These are phyloP conservation scores for Artemia sp. DNA, from an alignment of 2,888 invertebrate species.

Conservation along the genomic window DNA sequence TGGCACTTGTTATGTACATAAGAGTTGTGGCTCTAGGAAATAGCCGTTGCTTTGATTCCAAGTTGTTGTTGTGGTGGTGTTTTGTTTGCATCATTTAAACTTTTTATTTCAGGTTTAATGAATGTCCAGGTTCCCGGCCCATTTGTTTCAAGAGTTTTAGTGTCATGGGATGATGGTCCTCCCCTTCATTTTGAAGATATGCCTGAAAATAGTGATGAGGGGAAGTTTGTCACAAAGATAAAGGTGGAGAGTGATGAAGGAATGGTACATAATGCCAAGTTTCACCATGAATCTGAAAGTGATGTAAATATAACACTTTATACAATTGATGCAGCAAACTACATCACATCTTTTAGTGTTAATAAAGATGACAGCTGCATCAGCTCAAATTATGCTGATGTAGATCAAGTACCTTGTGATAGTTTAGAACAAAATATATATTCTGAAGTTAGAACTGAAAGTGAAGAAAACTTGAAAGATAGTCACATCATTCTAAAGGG, in stretches of 20 bases:
- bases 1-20: no score
- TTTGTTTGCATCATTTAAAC: no score
- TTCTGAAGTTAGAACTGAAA: background rate
- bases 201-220: background rate
- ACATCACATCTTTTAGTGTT: constrained; percentile 2
- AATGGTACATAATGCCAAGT: background rate
- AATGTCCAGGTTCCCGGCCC: background rate
- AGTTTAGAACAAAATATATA: constrained; percentile 3
- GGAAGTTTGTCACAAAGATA: background rate
- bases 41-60: no score
- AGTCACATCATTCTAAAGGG: background rate
- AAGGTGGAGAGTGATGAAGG: background rate
- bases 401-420: background rate
- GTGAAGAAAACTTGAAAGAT: background rate
- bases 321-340: constrained; percentile 9
- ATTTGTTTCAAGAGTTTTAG: constrained; percentile 6
- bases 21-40: no score
- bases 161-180: constrained; percentile 11
- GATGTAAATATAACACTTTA: no score
- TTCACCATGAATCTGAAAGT: no score
- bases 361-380: background rate
- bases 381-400: background rate
- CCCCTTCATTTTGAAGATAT: background rate
- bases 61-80: no score
- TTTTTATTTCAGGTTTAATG: no score